phyloP scores from a whole-genome alignment of 2,113 vertebrate species.

The Probosciger aterrimus region DNA sequence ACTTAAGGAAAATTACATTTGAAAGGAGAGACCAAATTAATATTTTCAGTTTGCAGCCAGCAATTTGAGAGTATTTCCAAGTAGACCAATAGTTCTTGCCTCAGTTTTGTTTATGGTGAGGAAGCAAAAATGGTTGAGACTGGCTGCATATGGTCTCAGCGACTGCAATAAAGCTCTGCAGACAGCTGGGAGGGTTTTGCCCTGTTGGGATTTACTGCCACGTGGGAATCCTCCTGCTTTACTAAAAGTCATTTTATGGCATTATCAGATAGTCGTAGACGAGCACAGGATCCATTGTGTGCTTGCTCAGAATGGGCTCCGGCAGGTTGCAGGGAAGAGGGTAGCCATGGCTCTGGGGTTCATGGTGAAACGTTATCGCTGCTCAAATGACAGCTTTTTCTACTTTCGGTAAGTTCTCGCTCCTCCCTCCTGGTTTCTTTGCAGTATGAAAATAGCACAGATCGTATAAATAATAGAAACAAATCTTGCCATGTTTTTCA shows the following conservation, averaged over 20 bases:
- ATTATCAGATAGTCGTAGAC: not conserved
- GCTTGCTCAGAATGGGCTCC: not conserved
- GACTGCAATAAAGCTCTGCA: conserved; percentile 33
- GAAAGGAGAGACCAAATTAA: not conserved
- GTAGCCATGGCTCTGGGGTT: conserved; percentile 71
- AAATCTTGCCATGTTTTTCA: not conserved
- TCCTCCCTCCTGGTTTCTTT: not conserved
- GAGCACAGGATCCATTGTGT: not conserved
- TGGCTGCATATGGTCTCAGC: not conserved
- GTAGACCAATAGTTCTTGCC: not conserved
- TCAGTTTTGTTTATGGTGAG: not conserved
- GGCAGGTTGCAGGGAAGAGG: not conserved
- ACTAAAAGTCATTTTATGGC: conserved; percentile 62
- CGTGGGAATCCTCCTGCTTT: conserved; percentile 68
- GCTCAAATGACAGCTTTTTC: conserved; percentile 55
- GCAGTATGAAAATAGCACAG: not conserved
- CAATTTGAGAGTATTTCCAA: not conserved
- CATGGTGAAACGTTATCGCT: conserved; percentile 59
- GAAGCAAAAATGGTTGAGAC: not conserved
- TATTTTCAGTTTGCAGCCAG: not conserved
- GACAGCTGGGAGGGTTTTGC: conserved; percentile 74
- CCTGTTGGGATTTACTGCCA: conserved; percentile 70
- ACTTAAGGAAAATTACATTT: not conserved
- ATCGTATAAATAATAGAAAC: not conserved
- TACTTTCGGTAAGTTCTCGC: conserved; percentile 62